Conservation (phyloP, 2,888 invertebrate genomes). For the Xestia xanthographa region DNA sequence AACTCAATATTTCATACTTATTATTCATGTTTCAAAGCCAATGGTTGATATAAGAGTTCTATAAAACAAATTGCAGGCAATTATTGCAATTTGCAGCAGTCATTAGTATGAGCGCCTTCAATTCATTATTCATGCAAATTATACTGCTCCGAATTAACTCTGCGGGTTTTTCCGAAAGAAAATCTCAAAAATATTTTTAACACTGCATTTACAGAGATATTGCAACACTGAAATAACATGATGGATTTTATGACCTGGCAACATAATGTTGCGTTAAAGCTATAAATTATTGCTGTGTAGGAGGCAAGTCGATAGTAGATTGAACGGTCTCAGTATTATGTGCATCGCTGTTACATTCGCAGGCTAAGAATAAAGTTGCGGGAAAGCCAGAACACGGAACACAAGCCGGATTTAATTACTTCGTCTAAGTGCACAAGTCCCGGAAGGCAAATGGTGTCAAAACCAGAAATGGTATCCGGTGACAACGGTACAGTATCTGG, state of each 20-base stretch:
- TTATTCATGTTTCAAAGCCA: slow-evolving; percentile 22
- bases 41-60: slow-evolving; percentile 8
- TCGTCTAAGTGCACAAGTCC: slow-evolving; percentile 54
- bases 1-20: slow-evolving; percentile 3
- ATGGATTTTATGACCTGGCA: slow-evolving; percentile 30
- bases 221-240: slow-evolving; percentile 28
- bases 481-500: slow-evolving; percentile 43
- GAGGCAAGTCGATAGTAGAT: slow-evolving; percentile 38
- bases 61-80: slow-evolving; percentile 44
- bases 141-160: slow-evolving; percentile 42
- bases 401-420: slow-evolving; percentile 60
- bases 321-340: slow-evolving; percentile 28
- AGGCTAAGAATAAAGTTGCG: slow-evolving; percentile 55
- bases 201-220: slow-evolving; percentile 24
- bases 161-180: slow-evolving; percentile 8
- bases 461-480: slow-evolving; percentile 57
- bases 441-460: slow-evolving; percentile 60
- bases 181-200: slow-evolving; percentile 14
- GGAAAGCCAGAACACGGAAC: slow-evolving; percentile 56
- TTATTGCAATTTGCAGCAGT: slow-evolving; percentile 47
- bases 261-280: slow-evolving; percentile 15
- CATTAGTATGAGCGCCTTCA: slow-evolving; percentile 53
- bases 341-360: slow-evolving; percentile 47
- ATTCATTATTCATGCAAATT: slow-evolving; percentile 64
- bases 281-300: slow-evolving; percentile 44